Base-by-base conservation (phyloP, 2,113 vertebrate genomes). In the Struthio camelus region DNA sequence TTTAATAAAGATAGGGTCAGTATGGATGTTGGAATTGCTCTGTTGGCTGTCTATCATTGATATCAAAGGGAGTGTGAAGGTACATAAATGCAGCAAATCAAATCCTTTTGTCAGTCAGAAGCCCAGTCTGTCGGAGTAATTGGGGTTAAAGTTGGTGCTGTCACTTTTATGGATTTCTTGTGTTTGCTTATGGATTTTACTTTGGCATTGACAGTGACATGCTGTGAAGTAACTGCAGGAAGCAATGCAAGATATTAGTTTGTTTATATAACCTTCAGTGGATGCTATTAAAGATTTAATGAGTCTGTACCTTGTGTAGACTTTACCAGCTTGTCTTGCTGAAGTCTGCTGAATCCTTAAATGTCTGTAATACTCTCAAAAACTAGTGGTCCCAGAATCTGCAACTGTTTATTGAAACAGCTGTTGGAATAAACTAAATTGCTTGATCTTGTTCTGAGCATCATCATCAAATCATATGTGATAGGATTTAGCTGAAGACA, bases 201-300 rank as follows among this genome's bases (percentile, higher is more conserved):
- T 70, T 54, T 62, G 81, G 34, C 54, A 4, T 48, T 96, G 79
- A 40, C 17, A 78, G 14, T 75, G 71, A 54, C 7, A 2, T 36
- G 53, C 81, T 95, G 85, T 85, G 90, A 80, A 75, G 59, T 65
- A 87, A 72, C 58, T 87, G 89, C 89, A 76, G 73, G 76, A 90
- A 93, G 22, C 73, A 90, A 72, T 54, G 44, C 32, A 14, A 69
- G 36, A 14, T 38, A 72, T 5, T 81, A 36, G 10, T 77, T 82
- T 91, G 50, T 46, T 85, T 77, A 7, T 44, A 4, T 56, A 75
- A 10, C 59, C 69, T 86, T 81, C 65, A 84, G 24, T 23, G 8
- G 83, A 69, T 85, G 58, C 84, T 94, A 73, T 85, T 85, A 88
- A 91, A 67, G 8, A 46, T 38, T 72, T 95, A 93, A 94, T 83